A percentile compares a stretch with the other conserved stretches of the same genome.
Evolutionary conservation across 2,888 invertebrate genomes (phyloP).

Genomic region (Hemithea aestivaria): DNA sequence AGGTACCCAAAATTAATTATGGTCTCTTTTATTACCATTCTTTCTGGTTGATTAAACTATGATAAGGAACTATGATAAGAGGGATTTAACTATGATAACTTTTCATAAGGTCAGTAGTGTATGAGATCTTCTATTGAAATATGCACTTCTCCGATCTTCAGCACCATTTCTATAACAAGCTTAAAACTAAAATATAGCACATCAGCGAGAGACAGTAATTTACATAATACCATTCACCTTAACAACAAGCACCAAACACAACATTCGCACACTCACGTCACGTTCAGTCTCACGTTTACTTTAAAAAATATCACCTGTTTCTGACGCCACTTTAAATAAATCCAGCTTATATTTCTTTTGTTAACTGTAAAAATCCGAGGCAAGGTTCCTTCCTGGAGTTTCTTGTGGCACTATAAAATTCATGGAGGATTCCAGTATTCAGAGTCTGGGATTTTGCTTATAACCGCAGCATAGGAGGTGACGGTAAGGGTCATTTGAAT

Average conservation of each 20-base stretch:
- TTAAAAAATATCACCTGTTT: conserved; percentile 28
- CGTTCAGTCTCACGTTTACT: conserved; percentile 9
- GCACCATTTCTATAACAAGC: background rate
- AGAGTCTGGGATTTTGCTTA: conserved; percentile 37
- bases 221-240: conserved; percentile 11
- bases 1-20: too few relatives aligned
- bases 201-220: conserved; percentile 9
- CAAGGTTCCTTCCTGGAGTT: conserved; percentile 45
- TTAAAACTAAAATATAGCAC: background rate
- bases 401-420: conserved; percentile 49
- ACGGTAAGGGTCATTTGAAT: conserved; percentile 2
- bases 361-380: conserved; percentile 35
- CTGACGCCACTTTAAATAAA: conserved; percentile 32
- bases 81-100: too few relatives aligned
- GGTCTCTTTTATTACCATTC: too few relatives aligned
- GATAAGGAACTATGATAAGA: too few relatives aligned
- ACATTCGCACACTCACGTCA: conserved; percentile 11
- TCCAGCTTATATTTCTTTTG: conserved; percentile 36
- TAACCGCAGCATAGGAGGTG: conserved; percentile 18
- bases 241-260: conserved; percentile 12
- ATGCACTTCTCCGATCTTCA: too few relatives aligned
- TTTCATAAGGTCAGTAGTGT: too few relatives aligned
- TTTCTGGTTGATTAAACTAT: too few relatives aligned
- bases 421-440: conserved; percentile 38
- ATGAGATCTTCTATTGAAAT: too few relatives aligned